These are phyloP conservation scores for Astur gentilis DNA, from an alignment of 2,113 vertebrate genomes.

Conservation along the genomic window DNA sequence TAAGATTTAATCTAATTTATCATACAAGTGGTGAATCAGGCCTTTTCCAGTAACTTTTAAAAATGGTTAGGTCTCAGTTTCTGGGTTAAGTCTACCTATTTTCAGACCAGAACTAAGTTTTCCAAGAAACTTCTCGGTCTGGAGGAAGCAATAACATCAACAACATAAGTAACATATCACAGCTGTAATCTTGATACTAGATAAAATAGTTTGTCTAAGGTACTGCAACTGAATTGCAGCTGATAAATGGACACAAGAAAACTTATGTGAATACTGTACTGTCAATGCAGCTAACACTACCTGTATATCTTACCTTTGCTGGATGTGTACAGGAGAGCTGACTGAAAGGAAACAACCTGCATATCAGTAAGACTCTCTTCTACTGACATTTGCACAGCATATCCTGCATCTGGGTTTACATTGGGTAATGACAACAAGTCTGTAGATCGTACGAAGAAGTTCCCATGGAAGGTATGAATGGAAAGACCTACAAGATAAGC, in stretches of 20 bases:
- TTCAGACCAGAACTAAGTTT: not conserved
- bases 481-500: conserved; percentile 82
- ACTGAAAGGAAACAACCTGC: conserved; percentile 94
- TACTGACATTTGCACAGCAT: conserved; percentile 96
- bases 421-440: conserved; percentile 94
- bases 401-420: conserved; percentile 94
- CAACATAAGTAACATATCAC: too few species aligned
- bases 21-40: not conserved
- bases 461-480: conserved; percentile 99
- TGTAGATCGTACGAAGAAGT: conserved; percentile 97
- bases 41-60: not conserved
- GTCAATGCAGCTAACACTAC: too few species aligned
- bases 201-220: too few species aligned
- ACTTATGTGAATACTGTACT: too few species aligned
- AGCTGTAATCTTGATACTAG: too few species aligned
- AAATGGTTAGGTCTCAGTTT: not conserved
- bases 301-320: conserved; percentile 84
- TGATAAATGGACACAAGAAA: too few species aligned
- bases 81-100: not conserved
- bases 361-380: conserved; percentile 92
- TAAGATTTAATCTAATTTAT: too few species aligned
- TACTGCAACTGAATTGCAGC: too few species aligned
- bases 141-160: not conserved
- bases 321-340: conserved; percentile 94
- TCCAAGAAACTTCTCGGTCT: not conserved